These are phyloP conservation scores for Trichopria drosophilae DNA, from an alignment of 2,888 invertebrate genomes.

Conservation along the genomic window DNA sequence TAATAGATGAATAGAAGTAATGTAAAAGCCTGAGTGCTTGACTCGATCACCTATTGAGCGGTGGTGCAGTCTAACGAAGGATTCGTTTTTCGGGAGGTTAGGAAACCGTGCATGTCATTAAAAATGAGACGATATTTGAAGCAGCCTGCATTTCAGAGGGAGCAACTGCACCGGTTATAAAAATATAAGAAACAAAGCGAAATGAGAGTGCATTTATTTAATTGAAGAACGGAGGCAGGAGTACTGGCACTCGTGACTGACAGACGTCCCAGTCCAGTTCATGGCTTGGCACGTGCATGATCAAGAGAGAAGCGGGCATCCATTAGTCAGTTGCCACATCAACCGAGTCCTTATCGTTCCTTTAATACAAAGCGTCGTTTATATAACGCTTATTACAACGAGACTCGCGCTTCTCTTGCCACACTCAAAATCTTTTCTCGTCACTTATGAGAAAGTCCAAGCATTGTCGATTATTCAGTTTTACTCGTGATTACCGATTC, in stretches of 20 bases:
- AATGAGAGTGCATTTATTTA: conserved; percentile 32
- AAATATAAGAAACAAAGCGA: no score
- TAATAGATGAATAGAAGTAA: no score
- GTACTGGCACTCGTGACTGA: conserved; percentile 34
- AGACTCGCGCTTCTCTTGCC: conserved; percentile 23
- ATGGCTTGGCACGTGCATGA: conserved; percentile 21
- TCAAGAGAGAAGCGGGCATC: conserved; percentile 25
- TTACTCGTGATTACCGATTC: no score
- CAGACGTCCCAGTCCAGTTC: conserved; percentile 34
- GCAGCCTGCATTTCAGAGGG: no score
- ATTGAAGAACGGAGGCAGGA: conserved; percentile 27
- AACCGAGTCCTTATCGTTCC: conserved; percentile 31
- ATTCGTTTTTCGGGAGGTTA: no score
- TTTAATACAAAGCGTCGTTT: conserved; percentile 30
- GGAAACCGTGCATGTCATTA: no score
- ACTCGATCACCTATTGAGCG: no score
- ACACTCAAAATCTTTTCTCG: conserved; percentile 30
- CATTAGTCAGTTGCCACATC: conserved; percentile 32
- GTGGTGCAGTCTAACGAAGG: no score
- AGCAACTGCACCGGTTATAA: no score
- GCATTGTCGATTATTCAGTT: no score
- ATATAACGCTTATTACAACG: conserved; percentile 32
- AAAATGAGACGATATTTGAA: no score
- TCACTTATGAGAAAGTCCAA: conserved; percentile 24
- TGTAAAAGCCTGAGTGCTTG: no score